Conservation (phyloP, 1,140 invertebrate genomes). For the Zaprionus tsacasi region DNA sequence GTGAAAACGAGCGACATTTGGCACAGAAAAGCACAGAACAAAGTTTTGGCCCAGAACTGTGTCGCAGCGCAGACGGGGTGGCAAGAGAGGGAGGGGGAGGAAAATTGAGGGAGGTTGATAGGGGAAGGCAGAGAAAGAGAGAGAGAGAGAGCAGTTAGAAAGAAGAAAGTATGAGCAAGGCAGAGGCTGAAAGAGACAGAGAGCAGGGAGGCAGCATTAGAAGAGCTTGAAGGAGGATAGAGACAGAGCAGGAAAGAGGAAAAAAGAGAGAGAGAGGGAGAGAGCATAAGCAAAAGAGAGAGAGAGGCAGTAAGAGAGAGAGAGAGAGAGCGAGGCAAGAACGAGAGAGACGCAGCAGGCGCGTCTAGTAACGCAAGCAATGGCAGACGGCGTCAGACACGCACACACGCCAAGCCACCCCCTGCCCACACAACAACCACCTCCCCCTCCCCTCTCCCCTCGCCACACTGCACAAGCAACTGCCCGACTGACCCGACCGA, state of each 20-base stretch:
- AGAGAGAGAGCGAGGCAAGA: constrained; percentile 13
- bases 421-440: too few relatives aligned
- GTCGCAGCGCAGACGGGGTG: constrained; percentile 55
- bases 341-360: constrained; percentile 47
- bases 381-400: constrained; percentile 66
- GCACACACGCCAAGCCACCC: constrained; percentile 30
- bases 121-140: neutral
- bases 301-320: constrained; percentile 20
- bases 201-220: constrained; percentile 21
- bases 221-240: neutral
- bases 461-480: neutral
- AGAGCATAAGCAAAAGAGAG: neutral
- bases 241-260: too few relatives aligned
- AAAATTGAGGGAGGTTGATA: constrained; percentile 12
- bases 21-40: constrained; percentile 71
- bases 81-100: neutral
- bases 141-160: constrained; percentile 28
- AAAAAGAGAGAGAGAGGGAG: constrained; percentile 26
- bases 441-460: neutral
- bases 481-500: constrained; percentile 1
- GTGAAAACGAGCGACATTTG: constrained; percentile 63
- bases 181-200: constrained; percentile 29
- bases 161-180: neutral
- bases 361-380: constrained; percentile 60
- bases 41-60: constrained; percentile 63